Percentiles rank a stretch among this genome's conserved stretches.
These are phyloP conservation scores for Drosophila setosimentum DNA, from an alignment of 2,888 invertebrate species.

Conservation along the genomic window DNA sequence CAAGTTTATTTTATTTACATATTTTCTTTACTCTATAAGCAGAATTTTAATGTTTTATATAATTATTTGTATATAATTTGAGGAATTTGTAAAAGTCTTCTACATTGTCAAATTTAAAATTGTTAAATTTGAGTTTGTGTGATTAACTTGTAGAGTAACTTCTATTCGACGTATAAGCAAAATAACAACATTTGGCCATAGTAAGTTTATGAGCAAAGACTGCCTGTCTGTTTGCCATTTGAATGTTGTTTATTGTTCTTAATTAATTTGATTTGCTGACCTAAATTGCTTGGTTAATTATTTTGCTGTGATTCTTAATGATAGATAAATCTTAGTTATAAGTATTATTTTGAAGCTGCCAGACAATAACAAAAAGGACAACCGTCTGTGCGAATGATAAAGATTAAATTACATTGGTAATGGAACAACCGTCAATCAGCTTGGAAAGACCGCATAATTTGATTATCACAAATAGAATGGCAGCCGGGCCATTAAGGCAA, in stretches of 20 bases:
- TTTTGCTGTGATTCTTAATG: constrained; percentile 31
- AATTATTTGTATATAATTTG: background rate
- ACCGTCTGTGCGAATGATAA: constrained; percentile 29
- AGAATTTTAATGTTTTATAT: background rate
- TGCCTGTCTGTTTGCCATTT: constrained; percentile 25
- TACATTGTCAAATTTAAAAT: background rate
- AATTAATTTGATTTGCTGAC: constrained; percentile 53
- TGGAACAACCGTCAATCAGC: constrained; percentile 40
- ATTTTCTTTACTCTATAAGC: background rate
- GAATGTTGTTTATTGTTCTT: constrained; percentile 30
- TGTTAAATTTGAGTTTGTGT: background rate
- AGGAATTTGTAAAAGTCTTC: background rate
- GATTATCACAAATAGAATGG: constrained; percentile 43
- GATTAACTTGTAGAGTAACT: background rate
- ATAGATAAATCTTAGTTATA: constrained; percentile 39
- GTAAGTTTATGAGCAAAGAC: background rate
- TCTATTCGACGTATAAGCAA: background rate
- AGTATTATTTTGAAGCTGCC: constrained; percentile 14
- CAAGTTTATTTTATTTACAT: background rate
- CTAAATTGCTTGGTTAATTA: constrained; percentile 43
- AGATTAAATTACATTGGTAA: constrained; percentile 34
- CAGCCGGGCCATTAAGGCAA: constrained; percentile 1
- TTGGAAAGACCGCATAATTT: constrained; percentile 43
- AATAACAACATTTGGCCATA: background rate
- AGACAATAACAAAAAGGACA: background rate